phyloP scores from a whole-genome alignment of 2,888 invertebrate species.

The Stenoptilia bipunctidactyla region DNA sequence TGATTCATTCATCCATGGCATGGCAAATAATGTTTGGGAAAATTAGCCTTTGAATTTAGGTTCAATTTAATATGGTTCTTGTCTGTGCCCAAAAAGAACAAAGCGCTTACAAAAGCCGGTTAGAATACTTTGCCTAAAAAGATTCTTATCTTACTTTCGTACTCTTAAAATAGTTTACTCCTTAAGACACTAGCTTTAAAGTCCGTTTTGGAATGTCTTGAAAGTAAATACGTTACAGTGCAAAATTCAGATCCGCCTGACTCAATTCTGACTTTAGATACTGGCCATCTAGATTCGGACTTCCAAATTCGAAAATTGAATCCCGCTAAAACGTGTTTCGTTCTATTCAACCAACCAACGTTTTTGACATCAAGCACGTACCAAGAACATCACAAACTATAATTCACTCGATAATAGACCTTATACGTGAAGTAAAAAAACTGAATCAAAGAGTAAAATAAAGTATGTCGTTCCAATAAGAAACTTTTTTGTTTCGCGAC shows the following conservation, averaged over 20 bases:
- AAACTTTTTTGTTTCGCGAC: constrained; percentile 33
- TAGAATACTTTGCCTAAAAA: neutral
- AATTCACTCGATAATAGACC: constrained; percentile 38
- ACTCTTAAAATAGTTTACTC: neutral
- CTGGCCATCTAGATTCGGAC: constrained; percentile 6
- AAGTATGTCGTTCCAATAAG: constrained; percentile 22
- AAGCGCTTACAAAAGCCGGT: neutral
- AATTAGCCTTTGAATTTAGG: neutral
- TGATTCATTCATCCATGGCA: neutral
- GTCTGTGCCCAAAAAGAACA: neutral
- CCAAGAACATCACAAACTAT: constrained; percentile 27
- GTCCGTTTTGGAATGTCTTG: neutral
- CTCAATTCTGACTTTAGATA: constrained; percentile 1
- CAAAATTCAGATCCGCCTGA: neutral
- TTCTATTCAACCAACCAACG: constrained; percentile 38
- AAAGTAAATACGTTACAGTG: neutral
- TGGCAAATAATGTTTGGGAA: neutral
- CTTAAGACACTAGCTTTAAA: neutral
- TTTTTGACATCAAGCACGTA: constrained; percentile 36
- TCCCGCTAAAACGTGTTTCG: constrained; percentile 49
- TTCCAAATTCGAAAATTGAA: constrained; percentile 29
- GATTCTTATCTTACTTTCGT: neutral
- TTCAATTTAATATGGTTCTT: neutral
- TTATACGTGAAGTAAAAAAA: constrained; percentile 28
- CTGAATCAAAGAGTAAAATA: constrained; percentile 21